phyloP scores from a whole-genome alignment of 2,797 vertebrate species.

The Tamandua tetradactyla region DNA sequence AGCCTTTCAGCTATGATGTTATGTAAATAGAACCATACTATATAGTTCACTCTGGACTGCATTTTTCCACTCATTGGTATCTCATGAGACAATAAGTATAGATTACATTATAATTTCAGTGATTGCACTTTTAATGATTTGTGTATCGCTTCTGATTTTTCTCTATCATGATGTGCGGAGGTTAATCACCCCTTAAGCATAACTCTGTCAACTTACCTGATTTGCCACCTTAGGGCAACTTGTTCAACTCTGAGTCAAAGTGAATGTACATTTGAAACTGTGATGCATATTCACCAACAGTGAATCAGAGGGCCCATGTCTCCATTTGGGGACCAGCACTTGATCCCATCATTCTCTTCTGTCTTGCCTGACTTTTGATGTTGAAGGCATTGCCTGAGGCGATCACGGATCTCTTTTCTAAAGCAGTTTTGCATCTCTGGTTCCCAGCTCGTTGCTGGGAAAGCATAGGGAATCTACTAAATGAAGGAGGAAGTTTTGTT shows the following conservation, averaged over 20 bases:
- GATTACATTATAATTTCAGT: not conserved
- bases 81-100: not conserved
- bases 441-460: not conserved
- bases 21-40: not conserved
- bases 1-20: not conserved
- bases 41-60: not conserved
- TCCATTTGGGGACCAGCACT: not conserved
- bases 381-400: not conserved
- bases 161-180: not conserved
- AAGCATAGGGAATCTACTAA: not conserved
- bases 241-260: not conserved
- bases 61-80: not conserved
- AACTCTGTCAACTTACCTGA: not conserved
- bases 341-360: not conserved
- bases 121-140: not conserved
- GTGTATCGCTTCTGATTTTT: not conserved
- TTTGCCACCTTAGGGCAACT: not conserved
- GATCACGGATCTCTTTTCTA: not conserved
- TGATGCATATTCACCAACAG: not conserved
- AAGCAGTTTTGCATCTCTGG: not conserved
- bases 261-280: not conserved
- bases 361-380: not conserved
- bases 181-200: not conserved
- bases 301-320: not conserved
- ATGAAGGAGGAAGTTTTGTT: not conserved